These are phyloP conservation scores for Chelidonichthys spinosus DNA, from an alignment of 2,797 vertebrate genomes.

Conservation along the genomic window DNA sequence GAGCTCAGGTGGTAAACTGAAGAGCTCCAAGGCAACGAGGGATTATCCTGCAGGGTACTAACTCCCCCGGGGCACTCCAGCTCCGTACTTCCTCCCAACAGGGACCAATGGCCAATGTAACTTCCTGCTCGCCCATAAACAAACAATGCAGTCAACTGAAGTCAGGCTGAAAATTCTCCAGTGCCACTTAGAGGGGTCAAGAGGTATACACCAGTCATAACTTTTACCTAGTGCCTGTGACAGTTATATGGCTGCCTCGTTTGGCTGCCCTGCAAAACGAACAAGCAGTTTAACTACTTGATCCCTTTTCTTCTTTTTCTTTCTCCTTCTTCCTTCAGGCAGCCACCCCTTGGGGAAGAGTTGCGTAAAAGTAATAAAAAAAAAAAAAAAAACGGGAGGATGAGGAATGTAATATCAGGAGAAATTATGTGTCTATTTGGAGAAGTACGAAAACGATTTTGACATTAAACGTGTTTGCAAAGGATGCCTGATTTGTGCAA, in stretches of 20 bases:
- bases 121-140: constrained; percentile 80
- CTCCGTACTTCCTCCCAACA: constrained; percentile 67
- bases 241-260: constrained; percentile 70
- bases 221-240: constrained; percentile 69
- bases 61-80: constrained; percentile 34
- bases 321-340: constrained; percentile 35
- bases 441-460: constrained; percentile 20
- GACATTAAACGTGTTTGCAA: constrained; percentile 43
- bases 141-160: constrained; percentile 79
- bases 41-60: constrained; percentile 58
- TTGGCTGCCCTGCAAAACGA: constrained; percentile 62
- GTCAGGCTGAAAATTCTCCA: constrained; percentile 77
- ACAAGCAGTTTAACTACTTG: constrained; percentile 65
- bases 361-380: constrained; percentile 15
- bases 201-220: constrained; percentile 71
- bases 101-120: constrained; percentile 68
- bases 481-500: constrained; percentile 29
- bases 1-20: constrained; percentile 54
- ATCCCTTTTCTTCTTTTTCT: constrained; percentile 42
- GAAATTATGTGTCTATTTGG: constrained; percentile 22
- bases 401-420: constrained; percentile 10
- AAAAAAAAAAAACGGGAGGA: constrained; percentile 3
- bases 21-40: constrained; percentile 48
- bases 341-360: constrained; percentile 15
- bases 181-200: constrained; percentile 78